phyloP scores from a whole-genome alignment of 1,140 invertebrate genomes.

The Bombus superbus region DNA sequence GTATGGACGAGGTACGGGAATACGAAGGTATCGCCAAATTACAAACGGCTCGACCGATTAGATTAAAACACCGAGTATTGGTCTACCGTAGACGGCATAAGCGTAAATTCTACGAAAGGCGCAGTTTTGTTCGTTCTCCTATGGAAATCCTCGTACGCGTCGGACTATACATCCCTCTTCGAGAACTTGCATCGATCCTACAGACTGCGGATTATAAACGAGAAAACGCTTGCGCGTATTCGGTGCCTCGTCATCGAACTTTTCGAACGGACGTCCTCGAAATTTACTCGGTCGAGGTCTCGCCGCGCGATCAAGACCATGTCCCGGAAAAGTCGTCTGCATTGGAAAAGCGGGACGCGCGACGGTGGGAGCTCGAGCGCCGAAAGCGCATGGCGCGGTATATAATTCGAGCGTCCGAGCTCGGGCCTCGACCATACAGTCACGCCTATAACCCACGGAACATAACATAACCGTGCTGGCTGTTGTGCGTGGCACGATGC shows the following conservation, averaged over 20 bases:
- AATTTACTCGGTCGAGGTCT: not conserved
- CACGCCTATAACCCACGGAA: conserved; percentile 73
- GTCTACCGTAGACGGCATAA: too few species aligned
- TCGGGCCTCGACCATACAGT: conserved; percentile 44
- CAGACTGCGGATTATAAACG: too few species aligned
- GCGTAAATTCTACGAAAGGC: too few species aligned
- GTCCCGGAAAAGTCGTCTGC: not conserved
- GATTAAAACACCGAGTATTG: too few species aligned
- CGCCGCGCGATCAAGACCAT: too few species aligned
- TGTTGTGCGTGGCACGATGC: conserved; percentile 77
- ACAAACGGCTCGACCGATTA: too few species aligned
- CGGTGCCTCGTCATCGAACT: not conserved
- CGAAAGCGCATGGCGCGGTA: not conserved
- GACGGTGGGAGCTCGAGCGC: not conserved
- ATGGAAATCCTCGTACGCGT: too few species aligned
- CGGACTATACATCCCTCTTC: not conserved
- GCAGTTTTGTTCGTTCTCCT: too few species aligned
- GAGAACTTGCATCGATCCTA: not conserved
- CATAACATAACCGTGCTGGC: conserved; percentile 66
- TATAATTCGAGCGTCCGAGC: conserved; percentile 35
- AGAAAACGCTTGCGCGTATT: not conserved
- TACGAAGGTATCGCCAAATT: too few species aligned
- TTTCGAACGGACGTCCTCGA: not conserved
- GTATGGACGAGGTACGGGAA: too few species aligned
- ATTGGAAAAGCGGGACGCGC: conserved; percentile 6